These are phyloP conservation scores for Corvus hawaiiensis DNA, from an alignment of 2,113 vertebrate species.

Conservation along the genomic window DNA sequence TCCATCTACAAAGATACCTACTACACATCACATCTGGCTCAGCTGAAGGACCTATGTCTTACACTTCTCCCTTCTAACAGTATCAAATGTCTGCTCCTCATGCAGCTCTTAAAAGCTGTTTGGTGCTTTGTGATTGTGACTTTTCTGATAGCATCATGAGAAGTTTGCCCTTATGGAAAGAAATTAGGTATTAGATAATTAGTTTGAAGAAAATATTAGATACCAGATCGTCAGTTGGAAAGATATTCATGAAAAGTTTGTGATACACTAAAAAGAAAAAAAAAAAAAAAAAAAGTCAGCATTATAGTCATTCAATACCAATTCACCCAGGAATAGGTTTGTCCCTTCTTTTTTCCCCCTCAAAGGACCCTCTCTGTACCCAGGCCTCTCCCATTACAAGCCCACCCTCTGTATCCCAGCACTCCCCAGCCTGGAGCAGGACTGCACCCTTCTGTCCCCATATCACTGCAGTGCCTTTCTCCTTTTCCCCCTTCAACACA, in stretches of 20 bases:
- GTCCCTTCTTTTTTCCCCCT: rapidly evolving
- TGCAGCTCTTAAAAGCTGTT: background rate
- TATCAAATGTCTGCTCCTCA: background rate
- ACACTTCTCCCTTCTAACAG: background rate
- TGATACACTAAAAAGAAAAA: background rate
- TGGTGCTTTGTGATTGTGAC: background rate
- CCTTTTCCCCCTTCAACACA: background rate
- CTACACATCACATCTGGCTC: background rate
- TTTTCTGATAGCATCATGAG: background rate
- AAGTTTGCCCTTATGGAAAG: background rate
- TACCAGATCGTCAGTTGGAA: background rate
- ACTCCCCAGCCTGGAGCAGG: background rate
- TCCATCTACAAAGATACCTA: background rate
- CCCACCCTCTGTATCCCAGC: background rate
- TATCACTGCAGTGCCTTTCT: background rate
- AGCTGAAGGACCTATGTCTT: rapidly evolving
- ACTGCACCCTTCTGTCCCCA: background rate
- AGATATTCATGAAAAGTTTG: background rate
- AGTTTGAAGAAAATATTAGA: background rate
- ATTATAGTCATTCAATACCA: background rate
- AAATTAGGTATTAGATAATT: background rate
- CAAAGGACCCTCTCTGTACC: background rate
- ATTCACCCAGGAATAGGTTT: background rate
- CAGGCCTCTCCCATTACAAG: background rate
- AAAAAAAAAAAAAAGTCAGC: background rate